Percentiles rank a stretch among this genome's conserved stretches.
Conservation (phyloP, 2,113 vertebrate species). For the Galbula dea region DNA sequence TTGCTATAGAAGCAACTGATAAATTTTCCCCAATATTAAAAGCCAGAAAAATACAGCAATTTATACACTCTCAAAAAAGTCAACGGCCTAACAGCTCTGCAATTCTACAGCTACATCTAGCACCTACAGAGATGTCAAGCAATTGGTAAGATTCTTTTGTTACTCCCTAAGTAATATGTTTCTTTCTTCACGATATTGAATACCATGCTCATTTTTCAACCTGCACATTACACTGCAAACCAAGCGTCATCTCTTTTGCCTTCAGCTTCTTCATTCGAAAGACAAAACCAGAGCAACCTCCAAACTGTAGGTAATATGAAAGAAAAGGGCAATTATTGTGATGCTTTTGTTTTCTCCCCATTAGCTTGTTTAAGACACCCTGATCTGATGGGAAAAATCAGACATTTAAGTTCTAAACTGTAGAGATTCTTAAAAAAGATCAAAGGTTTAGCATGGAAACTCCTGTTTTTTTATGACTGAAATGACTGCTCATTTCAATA, state of each 20-base stretch:
- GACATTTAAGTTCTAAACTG: background rate
- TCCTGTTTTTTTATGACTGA: too few relatives aligned
- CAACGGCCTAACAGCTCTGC: background rate
- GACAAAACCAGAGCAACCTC: background rate
- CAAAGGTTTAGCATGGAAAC: background rate
- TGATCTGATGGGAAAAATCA: background rate
- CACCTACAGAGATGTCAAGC: background rate
- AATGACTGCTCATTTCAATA: background rate
- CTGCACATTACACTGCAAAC: background rate
- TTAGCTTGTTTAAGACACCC: accelerated
- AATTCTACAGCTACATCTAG: background rate
- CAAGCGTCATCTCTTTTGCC: background rate
- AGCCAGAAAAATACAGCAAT: background rate
- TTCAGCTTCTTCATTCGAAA: background rate
- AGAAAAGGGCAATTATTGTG: background rate
- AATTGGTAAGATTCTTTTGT: background rate
- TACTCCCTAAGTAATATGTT: background rate
- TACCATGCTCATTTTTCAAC: background rate
- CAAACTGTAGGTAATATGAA: background rate
- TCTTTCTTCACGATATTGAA: background rate
- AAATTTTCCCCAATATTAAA: background rate
- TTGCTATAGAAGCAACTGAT: background rate
- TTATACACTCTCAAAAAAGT: background rate
- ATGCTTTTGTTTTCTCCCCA: background rate
- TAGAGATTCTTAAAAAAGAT: background rate